A percentile compares a stretch with the other conserved stretches of the same genome.
Conservation (phyloP, 2,113 vertebrate genomes). For the Geococcyx californianus region DNA sequence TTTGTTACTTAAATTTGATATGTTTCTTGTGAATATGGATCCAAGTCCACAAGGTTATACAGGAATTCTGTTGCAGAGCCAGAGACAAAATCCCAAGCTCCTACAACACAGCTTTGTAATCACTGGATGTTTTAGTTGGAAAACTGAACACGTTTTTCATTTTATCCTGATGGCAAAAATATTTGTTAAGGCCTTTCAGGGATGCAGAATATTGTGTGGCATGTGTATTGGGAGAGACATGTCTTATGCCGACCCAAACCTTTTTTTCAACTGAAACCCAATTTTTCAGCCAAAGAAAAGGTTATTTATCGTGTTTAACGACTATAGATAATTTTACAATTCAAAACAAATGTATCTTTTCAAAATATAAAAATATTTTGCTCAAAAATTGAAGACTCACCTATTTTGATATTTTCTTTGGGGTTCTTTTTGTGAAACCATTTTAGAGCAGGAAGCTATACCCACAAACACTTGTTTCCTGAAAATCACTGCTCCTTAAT, state of each 20-base stretch:
- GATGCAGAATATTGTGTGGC: not conserved
- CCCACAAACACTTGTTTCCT: not conserved
- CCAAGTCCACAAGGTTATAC: not conserved
- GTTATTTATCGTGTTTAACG: not conserved
- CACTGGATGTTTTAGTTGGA: not conserved
- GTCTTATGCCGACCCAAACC: not conserved
- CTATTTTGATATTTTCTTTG: not conserved
- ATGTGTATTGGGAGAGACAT: not conserved
- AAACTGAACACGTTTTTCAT: slow-evolving; percentile 14
- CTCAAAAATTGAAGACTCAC: not conserved
- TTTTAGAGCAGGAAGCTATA: not conserved
- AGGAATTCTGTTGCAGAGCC: not conserved
- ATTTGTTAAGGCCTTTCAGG: not conserved
- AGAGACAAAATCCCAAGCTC: not conserved
- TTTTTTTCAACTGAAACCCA: not conserved
- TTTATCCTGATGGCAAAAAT: not conserved
- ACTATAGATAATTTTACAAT: not conserved
- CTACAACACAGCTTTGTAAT: not conserved
- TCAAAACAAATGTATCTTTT: not conserved
- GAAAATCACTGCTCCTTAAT: not conserved
- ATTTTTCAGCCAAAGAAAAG: not conserved
- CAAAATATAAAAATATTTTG: not conserved
- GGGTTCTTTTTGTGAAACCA: not conserved
- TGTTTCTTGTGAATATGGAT: not conserved
- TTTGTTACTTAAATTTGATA: not conserved